Evolutionary conservation across 2,888 invertebrate species (phyloP), one percentile per base, ranked within the genome.

Genomic region (Ceriagrion tenellum): DNA sequence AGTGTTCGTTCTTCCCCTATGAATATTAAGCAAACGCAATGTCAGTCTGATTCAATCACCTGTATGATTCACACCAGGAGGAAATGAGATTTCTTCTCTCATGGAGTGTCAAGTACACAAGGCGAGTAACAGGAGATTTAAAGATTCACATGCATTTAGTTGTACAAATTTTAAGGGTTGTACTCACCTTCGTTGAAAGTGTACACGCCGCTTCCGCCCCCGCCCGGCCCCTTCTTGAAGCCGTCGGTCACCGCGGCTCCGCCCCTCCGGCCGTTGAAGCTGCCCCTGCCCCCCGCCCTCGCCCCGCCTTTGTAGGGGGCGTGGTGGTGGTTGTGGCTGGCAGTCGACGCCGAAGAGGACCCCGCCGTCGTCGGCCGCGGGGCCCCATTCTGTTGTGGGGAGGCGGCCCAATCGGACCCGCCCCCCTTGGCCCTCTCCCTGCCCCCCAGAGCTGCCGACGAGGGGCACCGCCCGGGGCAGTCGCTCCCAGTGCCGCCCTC

Each of bases 401-500:
- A 30, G 88, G 81, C 89, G 30, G 88, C 26, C 74, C 81, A 55
- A 55, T 59, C 95, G 55, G 95, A 59, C 59, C 95, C 91, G 59
- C 89, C 95, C 88, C 93, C 40, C 81, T 90, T 81, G 47, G 55
- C 47, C 88, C 63, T 81, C 90, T 95, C 91, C 69, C 91, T 23
- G 95, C 90, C 95, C 95, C 90, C 90, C 81, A 89, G 90, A 26
- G 95, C 88, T 63, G 95, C 56, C 35, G 95, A 55, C 55, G 95
- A 55, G 95, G 90, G 35, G 74, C 95, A 95, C 81, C n/a, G 90
- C 59, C 90, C 93, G 95, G 69, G 63, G 95, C 95, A 74, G 69
- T 95, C 95, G 59, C 95, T 93, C 23, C 95, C 95, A 47, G 47
- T 8, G 88, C 69, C 95, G 81, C 95, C 95, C 55, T 95, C 95